Evolutionary conservation across 2,113 vertebrate genomes (phyloP), one percentile per base, ranked within the genome.

Genomic region (Eira barbara): DNA sequence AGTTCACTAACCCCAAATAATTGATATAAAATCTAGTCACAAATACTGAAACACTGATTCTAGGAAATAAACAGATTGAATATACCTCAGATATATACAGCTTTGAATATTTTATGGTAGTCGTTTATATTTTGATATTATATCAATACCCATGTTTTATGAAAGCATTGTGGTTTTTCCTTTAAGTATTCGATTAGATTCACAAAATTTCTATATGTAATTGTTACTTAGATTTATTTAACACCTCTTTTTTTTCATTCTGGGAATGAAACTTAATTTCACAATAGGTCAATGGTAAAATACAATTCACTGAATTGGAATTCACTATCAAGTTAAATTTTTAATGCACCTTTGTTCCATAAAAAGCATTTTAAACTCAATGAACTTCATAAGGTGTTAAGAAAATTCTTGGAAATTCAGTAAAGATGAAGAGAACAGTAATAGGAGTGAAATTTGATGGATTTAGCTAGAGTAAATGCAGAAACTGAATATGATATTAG

Each of bases 291-390:
- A 96, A 42, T 21, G 63, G 49, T 89, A 94, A 97, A 91, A 94
- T 47, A 95, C 20, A 95, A 90, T 81, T 29, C n/a, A 42, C 23
- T 92, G 90, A 95, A 92, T n/a, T 97, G 63, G 97, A 96, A 97
- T 94, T 95, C 49, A 88, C 63, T 80, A 92, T 74, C n/a, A 57
- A 83, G 89, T 95, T 97, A 83, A 96, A 87, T 12, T 97, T 97
- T 95, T 69, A 93, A 92, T 52, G 47, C 13, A 91, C 42, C 10
- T 74, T 91, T 86, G 65, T 96, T 97, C n/a, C 80, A 96, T 82
- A 95, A 96, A 97, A 96, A 84, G 47, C 39, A 96, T 92, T 97
- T 97, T 87, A 78, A 98, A 96, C n/a, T 80, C 63, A 84, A 29
- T 81, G 83, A 79, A 59, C 81, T 94, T 98, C 61, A 80, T 94